phyloP scores from a whole-genome alignment of 2,888 invertebrate species.

The Busseola fusca region DNA sequence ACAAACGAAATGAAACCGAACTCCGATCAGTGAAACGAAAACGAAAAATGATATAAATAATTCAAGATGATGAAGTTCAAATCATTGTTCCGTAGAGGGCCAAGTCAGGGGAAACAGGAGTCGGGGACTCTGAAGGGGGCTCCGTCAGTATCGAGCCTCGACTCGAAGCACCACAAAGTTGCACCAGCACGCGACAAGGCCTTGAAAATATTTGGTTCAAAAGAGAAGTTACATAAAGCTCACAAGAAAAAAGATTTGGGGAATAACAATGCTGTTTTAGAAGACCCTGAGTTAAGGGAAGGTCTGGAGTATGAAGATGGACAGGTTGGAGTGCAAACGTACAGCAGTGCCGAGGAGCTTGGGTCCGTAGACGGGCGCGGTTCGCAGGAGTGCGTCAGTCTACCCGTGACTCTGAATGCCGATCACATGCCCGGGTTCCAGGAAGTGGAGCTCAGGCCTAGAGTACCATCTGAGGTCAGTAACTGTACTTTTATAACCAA shows the following conservation, averaged over 20 bases:
- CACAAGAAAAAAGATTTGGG: constrained; percentile 85
- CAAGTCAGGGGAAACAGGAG: constrained; percentile 89
- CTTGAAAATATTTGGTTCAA: constrained; percentile 87
- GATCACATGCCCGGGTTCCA: constrained; percentile 87
- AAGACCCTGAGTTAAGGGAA: constrained; percentile 85
- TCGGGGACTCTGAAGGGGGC: constrained; percentile 88
- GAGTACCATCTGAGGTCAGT: constrained; percentile 85
- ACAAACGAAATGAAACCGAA: constrained; percentile 68
- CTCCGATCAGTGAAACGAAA: constrained; percentile 83
- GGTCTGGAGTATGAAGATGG: constrained; percentile 81
- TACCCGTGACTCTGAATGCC: constrained; percentile 84
- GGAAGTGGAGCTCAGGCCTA: constrained; percentile 84
- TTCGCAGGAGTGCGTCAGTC: constrained; percentile 86
- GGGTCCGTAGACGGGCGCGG: constrained; percentile 82
- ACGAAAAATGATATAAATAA: constrained; percentile 73
- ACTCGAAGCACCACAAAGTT: constrained; percentile 89
- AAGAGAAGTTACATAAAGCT: constrained; percentile 87
- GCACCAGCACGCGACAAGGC: constrained; percentile 85
- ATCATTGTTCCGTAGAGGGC: constrained; percentile 97
- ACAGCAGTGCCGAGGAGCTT: constrained; percentile 85
- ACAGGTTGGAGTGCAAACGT: constrained; percentile 74
- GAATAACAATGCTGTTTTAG: constrained; percentile 86
- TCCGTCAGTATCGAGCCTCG: constrained; percentile 91
- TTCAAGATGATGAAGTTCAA: constrained; percentile 96
- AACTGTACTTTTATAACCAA: constrained; percentile 26